These are phyloP conservation scores for Thalassophryne amazonica DNA, from an alignment of 2,797 vertebrate species.

Conservation along the genomic window DNA sequence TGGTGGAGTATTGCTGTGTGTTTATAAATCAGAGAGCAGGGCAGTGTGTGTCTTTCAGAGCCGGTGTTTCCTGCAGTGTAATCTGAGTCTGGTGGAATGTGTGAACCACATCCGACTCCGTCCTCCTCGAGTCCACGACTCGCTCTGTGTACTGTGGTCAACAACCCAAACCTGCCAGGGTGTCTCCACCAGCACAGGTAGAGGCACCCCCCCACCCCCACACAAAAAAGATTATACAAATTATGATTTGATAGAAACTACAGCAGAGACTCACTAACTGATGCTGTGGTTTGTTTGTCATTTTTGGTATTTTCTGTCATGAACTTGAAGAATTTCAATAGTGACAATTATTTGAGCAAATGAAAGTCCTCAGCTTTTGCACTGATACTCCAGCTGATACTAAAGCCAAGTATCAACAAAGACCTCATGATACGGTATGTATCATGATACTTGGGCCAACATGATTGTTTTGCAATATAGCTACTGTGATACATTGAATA, in stretches of 20 bases:
- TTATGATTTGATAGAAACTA: constrained; percentile 57
- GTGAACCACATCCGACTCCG: constrained; percentile 76
- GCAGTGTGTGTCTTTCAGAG: constrained; percentile 64
- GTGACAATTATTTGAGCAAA: no score
- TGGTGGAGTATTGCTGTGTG: constrained; percentile 19
- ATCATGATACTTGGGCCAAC: no score
- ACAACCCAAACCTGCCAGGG: constrained; percentile 51
- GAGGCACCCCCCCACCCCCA: neutral
- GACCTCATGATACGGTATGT: no score
- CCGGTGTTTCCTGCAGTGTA: constrained; percentile 76
- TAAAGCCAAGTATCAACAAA: no score
- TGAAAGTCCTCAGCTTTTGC: no score
- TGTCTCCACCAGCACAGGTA: constrained; percentile 53
- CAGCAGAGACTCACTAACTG: no score
- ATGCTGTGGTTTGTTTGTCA: no score
- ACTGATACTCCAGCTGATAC: no score
- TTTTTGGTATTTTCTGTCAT: no score
- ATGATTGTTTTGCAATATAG: no score
- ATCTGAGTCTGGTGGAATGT: constrained; percentile 75
- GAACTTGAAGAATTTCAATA: no score
- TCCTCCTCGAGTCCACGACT: constrained; percentile 64
- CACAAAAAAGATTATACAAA: constrained; percentile 30
- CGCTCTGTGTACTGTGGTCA: constrained; percentile 70
- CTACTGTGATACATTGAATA: no score
- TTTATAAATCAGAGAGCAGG: constrained; percentile 63